A percentile compares a stretch with the other conserved stretches of the same genome.
Evolutionary conservation across 1,140 invertebrate species (phyloP).

Genomic region (Ladona fulva): DNA sequence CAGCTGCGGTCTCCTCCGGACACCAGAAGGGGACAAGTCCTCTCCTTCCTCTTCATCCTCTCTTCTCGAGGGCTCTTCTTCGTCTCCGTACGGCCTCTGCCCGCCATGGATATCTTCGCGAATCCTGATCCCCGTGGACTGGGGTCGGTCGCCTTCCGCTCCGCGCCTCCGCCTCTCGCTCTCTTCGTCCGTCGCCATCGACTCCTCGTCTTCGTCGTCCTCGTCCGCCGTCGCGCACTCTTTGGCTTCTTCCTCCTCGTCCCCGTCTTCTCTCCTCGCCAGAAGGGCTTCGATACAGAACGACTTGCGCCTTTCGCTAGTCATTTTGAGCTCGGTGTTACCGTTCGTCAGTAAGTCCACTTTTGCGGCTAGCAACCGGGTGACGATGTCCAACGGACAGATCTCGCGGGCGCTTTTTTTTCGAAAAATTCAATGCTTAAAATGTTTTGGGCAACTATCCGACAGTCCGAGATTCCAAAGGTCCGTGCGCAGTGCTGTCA

Average conservation of each 20-base stretch:
- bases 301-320: not conserved
- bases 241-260: not conserved
- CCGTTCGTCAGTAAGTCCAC: no score
- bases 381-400: no score
- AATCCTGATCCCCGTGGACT: not conserved
- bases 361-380: no score
- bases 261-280: constrained; percentile 26
- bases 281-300: constrained; percentile 61
- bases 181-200: not conserved
- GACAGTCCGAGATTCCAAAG: no score
- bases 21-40: not conserved
- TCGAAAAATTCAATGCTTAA: no score
- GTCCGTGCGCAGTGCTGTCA: no score
- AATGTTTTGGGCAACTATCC: no score
- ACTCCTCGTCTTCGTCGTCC: not conserved
- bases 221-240: not conserved
- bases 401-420: no score
- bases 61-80: not conserved
- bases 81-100: not conserved
- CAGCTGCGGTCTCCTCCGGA: not conserved
- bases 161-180: not conserved
- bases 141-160: constrained; percentile 34
- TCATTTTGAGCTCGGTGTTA: no score
- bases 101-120: not conserved
- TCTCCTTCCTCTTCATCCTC: not conserved